phyloP scores from a whole-genome alignment of 2,113 vertebrate genomes.

The Microcebus murinus region DNA sequence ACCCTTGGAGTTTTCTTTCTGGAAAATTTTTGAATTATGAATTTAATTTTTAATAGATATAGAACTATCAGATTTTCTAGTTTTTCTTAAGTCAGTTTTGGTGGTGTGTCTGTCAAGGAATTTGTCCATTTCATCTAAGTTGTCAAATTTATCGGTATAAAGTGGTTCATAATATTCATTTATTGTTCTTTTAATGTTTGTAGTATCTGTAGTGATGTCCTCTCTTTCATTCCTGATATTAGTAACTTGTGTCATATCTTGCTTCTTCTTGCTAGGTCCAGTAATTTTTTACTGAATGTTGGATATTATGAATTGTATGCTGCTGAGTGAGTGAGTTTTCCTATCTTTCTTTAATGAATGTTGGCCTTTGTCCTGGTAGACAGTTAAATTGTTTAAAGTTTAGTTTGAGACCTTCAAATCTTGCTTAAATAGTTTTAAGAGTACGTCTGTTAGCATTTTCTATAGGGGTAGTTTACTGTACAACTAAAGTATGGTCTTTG shows the following conservation, averaged over 20 bases:
- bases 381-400: background rate
- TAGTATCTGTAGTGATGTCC: background rate
- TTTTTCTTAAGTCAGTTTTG: background rate
- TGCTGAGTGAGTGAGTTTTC: background rate
- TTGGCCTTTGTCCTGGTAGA: background rate
- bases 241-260: background rate
- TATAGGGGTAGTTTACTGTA: background rate
- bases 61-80: background rate
- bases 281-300: background rate
- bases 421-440: background rate
- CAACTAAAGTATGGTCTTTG: background rate
- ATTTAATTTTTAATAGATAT: conserved; percentile 1
- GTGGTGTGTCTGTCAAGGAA: background rate
- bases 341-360: background rate
- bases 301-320: background rate
- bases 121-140: background rate
- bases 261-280: background rate
- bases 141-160: no score
- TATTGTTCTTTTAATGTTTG: no score
- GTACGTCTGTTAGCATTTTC: background rate
- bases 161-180: no score
- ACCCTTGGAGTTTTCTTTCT: no score
- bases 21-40: background rate
- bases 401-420: background rate
- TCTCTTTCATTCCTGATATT: background rate